A percentile compares a stretch with the other conserved stretches of the same genome.
Evolutionary conservation across 2,113 vertebrate genomes (phyloP).

Genomic region (Tragelaphus buxtoni): DNA sequence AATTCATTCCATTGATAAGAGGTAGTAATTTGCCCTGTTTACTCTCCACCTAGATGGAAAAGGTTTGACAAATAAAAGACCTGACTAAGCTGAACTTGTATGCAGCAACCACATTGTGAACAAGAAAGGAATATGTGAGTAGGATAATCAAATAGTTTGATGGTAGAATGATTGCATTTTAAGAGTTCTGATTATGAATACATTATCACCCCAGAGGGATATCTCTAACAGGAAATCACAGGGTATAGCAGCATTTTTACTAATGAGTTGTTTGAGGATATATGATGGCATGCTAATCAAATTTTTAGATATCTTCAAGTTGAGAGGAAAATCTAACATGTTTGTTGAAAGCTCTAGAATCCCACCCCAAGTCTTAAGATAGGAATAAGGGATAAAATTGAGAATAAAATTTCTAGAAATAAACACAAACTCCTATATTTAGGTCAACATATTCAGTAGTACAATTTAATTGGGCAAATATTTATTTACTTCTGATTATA

Average conservation of each 20-base stretch:
- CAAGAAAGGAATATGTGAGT: not conserved
- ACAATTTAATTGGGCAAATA: slow-evolving; percentile 27
- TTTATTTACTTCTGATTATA: slow-evolving; percentile 45
- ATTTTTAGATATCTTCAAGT: not conserved
- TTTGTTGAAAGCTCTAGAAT: not conserved
- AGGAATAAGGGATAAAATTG: not conserved
- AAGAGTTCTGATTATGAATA: slow-evolving; percentile 45
- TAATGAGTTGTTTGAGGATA: slow-evolving; percentile 19
- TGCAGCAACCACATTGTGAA: not conserved
- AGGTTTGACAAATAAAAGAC: not conserved
- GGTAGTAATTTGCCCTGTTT: not conserved
- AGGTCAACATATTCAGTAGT: not conserved
- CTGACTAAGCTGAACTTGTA: not conserved
- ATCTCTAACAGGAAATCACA: not conserved
- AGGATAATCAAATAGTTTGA: slow-evolving; percentile 45
- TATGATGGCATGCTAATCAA: not conserved
- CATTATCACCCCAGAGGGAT: not conserved
- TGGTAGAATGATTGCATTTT: slow-evolving; percentile 4
- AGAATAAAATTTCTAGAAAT: not conserved
- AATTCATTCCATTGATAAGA: not conserved
- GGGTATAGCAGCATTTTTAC: not conserved
- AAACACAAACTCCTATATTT: not conserved
- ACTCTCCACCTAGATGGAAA: not conserved
- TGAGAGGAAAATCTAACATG: not conserved
- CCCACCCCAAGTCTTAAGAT: not conserved